These are phyloP conservation scores for Deilephila elpenor DNA, from an alignment of 2,888 invertebrate genomes.

Conservation along the genomic window DNA sequence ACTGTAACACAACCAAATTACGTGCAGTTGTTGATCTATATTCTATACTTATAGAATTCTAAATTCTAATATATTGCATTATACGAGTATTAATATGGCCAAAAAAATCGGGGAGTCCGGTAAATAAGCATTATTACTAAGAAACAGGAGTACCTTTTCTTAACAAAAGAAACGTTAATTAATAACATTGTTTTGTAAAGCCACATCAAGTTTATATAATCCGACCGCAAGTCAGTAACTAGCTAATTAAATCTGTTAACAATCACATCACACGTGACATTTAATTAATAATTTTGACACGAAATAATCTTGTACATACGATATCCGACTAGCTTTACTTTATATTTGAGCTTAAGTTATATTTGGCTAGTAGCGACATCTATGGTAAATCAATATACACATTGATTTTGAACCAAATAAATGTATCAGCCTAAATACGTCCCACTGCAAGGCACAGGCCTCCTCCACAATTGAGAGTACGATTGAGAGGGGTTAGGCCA, in stretches of 20 bases:
- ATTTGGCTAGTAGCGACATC: slow-evolving; percentile 3
- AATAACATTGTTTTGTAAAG: neutral
- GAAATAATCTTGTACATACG: slow-evolving; percentile 4
- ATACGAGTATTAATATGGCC: neutral
- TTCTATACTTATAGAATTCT: too few species aligned
- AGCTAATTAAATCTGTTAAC: neutral
- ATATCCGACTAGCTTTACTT: neutral
- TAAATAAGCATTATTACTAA: neutral
- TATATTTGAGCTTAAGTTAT: neutral
- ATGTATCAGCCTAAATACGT: too few species aligned
- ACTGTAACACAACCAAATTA: too few species aligned
- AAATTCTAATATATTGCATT: too few species aligned
- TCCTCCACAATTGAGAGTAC: too few species aligned
- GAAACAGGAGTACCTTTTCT: neutral
- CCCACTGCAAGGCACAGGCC: too few species aligned
- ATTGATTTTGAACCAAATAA: too few species aligned
- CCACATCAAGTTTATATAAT: neutral
- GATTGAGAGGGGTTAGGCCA: too few species aligned
- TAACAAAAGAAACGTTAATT: slow-evolving; percentile 14
- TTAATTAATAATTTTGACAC: slow-evolving; percentile 17
- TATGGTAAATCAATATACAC: neutral
- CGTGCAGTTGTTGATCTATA: too few species aligned
- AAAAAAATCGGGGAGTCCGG: neutral
- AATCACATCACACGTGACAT: slow-evolving; percentile 19
- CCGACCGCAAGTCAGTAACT: neutral